A percentile compares a stretch with the other conserved stretches of the same genome.
Evolutionary conservation across 1,140 invertebrate genomes (phyloP).

Genomic region (Papilio polytes): DNA sequence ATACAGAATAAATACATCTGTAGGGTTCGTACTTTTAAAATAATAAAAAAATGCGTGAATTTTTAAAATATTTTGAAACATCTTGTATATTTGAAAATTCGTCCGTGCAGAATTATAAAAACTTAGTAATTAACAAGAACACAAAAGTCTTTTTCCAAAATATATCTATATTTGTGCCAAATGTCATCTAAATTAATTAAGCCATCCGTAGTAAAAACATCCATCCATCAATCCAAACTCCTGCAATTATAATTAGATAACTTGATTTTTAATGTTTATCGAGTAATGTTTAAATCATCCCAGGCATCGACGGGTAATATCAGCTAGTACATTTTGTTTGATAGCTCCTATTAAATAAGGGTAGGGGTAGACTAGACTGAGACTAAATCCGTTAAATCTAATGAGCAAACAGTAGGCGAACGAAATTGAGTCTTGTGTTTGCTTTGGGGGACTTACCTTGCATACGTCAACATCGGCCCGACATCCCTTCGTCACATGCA

Average conservation of each 20-base stretch:
- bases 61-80: too few species aligned
- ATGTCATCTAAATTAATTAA: too few species aligned
- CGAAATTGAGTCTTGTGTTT: conserved; percentile 67
- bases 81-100: too few species aligned
- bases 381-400: conserved; percentile 52
- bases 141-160: too few species aligned
- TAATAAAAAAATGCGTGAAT: too few species aligned
- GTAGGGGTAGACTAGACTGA: conserved; percentile 23
- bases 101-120: too few species aligned
- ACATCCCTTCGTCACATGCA: conserved; percentile 13
- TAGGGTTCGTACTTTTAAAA: neutral
- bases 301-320: neutral
- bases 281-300: neutral
- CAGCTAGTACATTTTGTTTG: neutral
- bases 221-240: too few species aligned
- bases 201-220: too few species aligned
- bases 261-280: neutral
- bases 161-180: too few species aligned
- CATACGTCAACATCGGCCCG: conserved; percentile 39
- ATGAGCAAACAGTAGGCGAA: conserved; percentile 61
- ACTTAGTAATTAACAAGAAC: too few species aligned
- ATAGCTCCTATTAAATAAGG: neutral
- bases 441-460: conserved; percentile 51
- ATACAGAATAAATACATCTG: neutral
- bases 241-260: too few species aligned